These are phyloP conservation scores for Crypturellus undulatus DNA, from an alignment of 2,113 vertebrate species.

Conservation along the genomic window DNA sequence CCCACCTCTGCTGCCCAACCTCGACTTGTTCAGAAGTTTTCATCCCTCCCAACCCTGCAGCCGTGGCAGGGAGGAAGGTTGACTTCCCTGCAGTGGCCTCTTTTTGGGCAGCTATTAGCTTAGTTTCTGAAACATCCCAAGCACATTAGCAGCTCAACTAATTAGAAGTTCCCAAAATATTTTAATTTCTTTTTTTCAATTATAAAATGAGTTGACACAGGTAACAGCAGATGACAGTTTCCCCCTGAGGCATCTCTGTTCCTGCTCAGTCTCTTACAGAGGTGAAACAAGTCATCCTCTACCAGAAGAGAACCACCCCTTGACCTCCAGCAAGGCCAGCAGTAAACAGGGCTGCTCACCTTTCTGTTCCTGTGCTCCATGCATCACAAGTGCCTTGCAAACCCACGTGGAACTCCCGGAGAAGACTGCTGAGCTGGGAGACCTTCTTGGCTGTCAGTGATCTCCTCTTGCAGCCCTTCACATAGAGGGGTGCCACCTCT, in stretches of 20 bases:
- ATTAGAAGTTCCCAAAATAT: conserved; percentile 67
- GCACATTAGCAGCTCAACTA: background rate
- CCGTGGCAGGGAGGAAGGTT: background rate
- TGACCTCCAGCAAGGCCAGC: background rate
- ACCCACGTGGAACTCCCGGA: background rate
- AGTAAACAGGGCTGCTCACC: background rate
- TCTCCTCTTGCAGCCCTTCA: background rate
- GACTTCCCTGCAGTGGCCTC: background rate
- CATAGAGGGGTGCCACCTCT: background rate
- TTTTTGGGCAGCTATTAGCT: background rate
- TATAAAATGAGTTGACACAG: background rate
- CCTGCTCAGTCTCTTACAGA: background rate
- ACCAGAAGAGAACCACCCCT: background rate
- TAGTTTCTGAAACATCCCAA: background rate
- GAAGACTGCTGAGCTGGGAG: background rate
- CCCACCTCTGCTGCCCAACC: background rate
- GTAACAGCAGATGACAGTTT: background rate
- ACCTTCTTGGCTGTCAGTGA: background rate
- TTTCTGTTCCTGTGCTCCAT: conserved; percentile 7
- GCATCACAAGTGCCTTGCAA: background rate
- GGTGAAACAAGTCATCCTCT: too few relatives aligned
- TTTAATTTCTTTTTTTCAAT: conserved; percentile 61
- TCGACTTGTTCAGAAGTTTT: background rate
- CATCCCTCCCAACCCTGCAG: conserved; percentile 3
- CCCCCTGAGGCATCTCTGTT: background rate